Evolutionary conservation across 2,797 vertebrate genomes (phyloP).

Genomic region (Oryzias dopingdopingensis): DNA sequence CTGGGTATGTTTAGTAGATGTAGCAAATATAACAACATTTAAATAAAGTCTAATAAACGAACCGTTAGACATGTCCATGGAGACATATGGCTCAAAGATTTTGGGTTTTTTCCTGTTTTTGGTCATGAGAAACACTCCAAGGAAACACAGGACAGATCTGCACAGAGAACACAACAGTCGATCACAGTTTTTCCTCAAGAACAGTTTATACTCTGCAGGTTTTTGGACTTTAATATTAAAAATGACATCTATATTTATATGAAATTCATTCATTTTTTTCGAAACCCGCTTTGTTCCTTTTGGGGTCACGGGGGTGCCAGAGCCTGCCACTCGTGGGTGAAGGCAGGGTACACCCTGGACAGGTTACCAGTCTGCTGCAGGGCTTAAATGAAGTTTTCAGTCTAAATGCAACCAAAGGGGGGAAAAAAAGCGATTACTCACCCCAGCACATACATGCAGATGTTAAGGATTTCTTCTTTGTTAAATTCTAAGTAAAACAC

Average conservation of each 20-base stretch:
- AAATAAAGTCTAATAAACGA: constrained; percentile 17
- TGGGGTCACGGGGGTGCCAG: too few relatives aligned
- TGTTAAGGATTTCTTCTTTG: constrained; percentile 85
- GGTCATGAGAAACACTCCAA: constrained; percentile 92
- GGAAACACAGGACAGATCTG: constrained; percentile 86
- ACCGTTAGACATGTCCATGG: constrained; percentile 94
- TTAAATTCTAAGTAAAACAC: constrained; percentile 93
- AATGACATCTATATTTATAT: neutral
- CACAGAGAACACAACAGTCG: constrained; percentile 16
- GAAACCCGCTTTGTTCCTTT: too few relatives aligned
- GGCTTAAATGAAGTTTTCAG: neutral
- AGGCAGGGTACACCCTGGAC: too few relatives aligned
- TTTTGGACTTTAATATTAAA: neutral
- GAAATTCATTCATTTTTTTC: too few relatives aligned
- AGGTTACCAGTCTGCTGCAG: too few relatives aligned
- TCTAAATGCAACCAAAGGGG: neutral
- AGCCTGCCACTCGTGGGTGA: too few relatives aligned
- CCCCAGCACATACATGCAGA: constrained; percentile 94
- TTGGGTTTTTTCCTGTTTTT: constrained; percentile 85
- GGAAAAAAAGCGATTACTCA: constrained; percentile 67
- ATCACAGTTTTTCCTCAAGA: neutral
- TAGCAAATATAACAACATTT: neutral
- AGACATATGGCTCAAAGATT: constrained; percentile 92
- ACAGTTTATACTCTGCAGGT: neutral
- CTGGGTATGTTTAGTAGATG: neutral